Percentiles rank a stretch among this genome's conserved stretches.
Evolutionary conservation across 1,140 invertebrate genomes (phyloP).

Genomic region (Drusus annulatus): DNA sequence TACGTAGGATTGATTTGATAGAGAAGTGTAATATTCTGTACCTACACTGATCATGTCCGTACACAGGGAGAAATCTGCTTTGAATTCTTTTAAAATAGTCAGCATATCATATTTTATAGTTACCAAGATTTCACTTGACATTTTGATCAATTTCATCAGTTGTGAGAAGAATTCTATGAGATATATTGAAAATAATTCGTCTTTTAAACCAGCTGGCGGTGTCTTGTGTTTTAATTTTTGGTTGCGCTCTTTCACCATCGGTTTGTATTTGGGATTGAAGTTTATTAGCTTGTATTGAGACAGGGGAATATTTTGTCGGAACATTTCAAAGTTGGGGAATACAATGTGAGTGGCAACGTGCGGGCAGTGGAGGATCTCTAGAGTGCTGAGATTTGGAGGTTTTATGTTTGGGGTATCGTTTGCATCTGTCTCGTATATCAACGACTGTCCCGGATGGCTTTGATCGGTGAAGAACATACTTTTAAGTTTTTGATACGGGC

Average conservation of each 20-base stretch:
- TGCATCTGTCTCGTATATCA: neutral
- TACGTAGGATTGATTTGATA: neutral
- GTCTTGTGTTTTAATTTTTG: neutral
- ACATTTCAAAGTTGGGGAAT: constrained; percentile 7
- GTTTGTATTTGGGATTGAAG: neutral
- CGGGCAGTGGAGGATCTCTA: neutral
- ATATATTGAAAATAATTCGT: neutral
- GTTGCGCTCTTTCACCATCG: neutral
- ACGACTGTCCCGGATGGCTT: neutral
- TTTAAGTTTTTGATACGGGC: constrained; percentile 12
- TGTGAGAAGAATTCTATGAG: neutral
- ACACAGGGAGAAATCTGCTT: neutral
- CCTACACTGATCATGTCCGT: neutral
- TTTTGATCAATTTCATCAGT: neutral
- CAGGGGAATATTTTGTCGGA: neutral
- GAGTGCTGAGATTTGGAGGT: neutral
- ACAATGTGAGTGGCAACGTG: neutral
- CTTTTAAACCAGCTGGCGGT: neutral
- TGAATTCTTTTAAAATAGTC: constrained; percentile 6
- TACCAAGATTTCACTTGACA: neutral
- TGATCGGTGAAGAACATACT: neutral
- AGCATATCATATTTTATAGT: neutral
- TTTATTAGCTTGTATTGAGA: neutral
- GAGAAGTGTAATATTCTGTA: neutral
- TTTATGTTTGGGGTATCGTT: neutral